Percentiles rank a stretch among this genome's conserved stretches.
These are phyloP conservation scores for Edolisoma coerulescens DNA, from an alignment of 2,113 vertebrate genomes.

Conservation along the genomic window DNA sequence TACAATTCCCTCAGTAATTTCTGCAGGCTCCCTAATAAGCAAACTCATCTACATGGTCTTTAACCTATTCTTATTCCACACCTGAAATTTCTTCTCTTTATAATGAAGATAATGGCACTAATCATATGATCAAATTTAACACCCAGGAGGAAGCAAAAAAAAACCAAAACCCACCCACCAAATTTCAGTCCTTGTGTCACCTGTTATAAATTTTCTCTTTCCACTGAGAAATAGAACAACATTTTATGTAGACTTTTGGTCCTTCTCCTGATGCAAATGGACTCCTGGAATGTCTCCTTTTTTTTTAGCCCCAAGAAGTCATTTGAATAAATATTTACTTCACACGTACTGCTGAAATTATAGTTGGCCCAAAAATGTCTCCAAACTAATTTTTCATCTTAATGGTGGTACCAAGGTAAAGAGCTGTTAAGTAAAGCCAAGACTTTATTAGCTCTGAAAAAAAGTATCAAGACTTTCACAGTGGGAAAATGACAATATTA, in stretches of 20 bases:
- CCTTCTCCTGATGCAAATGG: not conserved
- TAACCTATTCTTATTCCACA: not conserved
- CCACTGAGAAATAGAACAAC: not conserved
- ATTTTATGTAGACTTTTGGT: not conserved
- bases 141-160: not conserved
- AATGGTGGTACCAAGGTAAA: not conserved
- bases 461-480: not conserved
- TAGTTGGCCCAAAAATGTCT: not conserved
- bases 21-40: not conserved
- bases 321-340: constrained; percentile 30
- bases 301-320: not conserved
- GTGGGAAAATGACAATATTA: not conserved
- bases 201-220: not conserved
- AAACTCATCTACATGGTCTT: not conserved
- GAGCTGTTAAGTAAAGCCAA: not conserved
- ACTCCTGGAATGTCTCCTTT: not conserved
- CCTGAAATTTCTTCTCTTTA: not conserved
- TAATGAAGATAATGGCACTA: not conserved
- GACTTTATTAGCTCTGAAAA: not conserved
- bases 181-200: not conserved
- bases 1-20: not conserved
- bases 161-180: not conserved
- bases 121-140: not conserved
- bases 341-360: not conserved
- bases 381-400: constrained; percentile 12